Evolutionary conservation across 2,888 invertebrate genomes (phyloP).

Genomic region (Ametastegia equiseti): DNA sequence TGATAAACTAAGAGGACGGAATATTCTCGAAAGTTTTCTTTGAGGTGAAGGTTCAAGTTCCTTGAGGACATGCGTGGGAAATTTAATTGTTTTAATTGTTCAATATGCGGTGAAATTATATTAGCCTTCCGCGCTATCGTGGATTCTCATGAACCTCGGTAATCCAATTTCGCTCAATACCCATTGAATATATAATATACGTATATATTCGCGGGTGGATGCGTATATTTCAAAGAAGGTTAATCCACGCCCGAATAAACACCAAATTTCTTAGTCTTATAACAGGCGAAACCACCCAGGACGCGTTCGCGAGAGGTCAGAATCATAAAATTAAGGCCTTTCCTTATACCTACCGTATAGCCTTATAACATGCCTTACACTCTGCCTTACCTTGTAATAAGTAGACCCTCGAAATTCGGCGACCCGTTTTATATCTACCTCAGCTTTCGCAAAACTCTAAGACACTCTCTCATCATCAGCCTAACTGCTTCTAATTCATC

Average conservation of each 20-base stretch:
- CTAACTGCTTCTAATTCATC: too few relatives aligned
- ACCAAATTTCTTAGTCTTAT: neutral
- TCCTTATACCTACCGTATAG: conserved; percentile 7
- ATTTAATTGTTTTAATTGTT: neutral
- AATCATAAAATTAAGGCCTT: conserved; percentile 33
- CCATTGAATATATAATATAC: neutral
- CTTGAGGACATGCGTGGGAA: too few relatives aligned
- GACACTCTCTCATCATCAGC: neutral
- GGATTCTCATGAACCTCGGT: too few relatives aligned
- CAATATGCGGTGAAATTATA: neutral
- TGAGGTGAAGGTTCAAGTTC: too few relatives aligned
- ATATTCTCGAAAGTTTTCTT: too few relatives aligned
- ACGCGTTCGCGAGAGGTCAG: conserved; percentile 24
- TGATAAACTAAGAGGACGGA: too few relatives aligned
- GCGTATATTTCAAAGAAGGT: neutral
- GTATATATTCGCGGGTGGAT: neutral
- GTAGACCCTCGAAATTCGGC: conserved; percentile 7
- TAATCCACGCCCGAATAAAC: conserved; percentile 15
- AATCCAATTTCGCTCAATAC: neutral
- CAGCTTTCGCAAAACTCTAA: conserved; percentile 9
- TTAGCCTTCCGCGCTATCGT: neutral
- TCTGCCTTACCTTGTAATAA: neutral
- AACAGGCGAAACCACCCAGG: conserved; percentile 34
- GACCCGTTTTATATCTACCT: conserved; percentile 30
- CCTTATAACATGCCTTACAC: too few relatives aligned